Evolutionary conservation across 2,888 invertebrate species (phyloP).

Genomic region (Sicus ferrugineus): DNA sequence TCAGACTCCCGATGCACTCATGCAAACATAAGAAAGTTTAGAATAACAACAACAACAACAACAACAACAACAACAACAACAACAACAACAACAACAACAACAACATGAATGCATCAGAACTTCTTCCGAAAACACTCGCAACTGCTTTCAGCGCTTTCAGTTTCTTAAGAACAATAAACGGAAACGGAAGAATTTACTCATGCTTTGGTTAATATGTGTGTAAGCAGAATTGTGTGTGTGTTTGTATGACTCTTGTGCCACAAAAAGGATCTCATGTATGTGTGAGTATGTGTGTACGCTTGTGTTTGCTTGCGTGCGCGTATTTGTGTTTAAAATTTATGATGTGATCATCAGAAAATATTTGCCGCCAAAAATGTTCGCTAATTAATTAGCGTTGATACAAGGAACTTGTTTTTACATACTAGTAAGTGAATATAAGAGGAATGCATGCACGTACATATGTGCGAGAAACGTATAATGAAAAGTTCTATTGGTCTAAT

Average conservation of each 20-base stretch:
- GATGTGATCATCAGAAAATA: constrained; percentile 45
- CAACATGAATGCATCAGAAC: not conserved
- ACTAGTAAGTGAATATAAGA: not conserved
- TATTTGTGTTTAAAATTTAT: constrained; percentile 38
- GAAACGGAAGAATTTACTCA: constrained; percentile 16
- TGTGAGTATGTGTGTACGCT: not conserved
- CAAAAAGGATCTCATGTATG: not conserved
- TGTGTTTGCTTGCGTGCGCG: not conserved
- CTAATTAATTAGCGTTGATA: constrained; percentile 47
- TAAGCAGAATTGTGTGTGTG: constrained; percentile 30
- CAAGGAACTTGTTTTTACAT: not conserved
- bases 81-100: not conserved
- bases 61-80: constrained; percentile 15
- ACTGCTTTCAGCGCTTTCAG: not conserved
- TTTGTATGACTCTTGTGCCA: constrained; percentile 25
- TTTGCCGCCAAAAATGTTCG: constrained; percentile 45
- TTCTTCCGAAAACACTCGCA: not conserved
- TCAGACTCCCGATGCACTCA: too few species aligned
- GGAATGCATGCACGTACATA: not conserved
- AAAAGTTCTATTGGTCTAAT: too few species aligned
- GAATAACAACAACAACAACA: constrained; percentile 7
- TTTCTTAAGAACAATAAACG: constrained; percentile 24
- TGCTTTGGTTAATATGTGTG: not conserved
- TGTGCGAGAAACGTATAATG: too few species aligned
- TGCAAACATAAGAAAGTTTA: not conserved